Evolutionary conservation across 2,888 invertebrate species (phyloP), one percentile per base, ranked within the genome.

Genomic region (Erebia epiphron): DNA sequence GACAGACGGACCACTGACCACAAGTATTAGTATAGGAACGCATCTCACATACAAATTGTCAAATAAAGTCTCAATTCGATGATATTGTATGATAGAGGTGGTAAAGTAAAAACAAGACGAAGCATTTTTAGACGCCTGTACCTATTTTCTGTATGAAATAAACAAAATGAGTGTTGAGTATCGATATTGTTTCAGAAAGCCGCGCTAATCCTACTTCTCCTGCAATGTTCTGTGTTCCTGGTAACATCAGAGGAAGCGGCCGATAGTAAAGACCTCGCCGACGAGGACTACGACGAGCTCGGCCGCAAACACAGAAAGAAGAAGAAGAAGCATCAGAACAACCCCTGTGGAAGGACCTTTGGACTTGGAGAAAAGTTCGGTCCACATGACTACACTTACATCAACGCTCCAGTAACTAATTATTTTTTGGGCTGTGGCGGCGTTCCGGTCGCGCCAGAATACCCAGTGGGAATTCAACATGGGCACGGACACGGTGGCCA

Each of bases 331-430:
- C 88, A 86, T 14, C 87, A 85, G 60, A 86, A 86, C 35, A 80
- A 84, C 0, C 75, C 88, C 73, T 80, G 69, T 26, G 78, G 76
- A 14, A 81, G 83, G 52, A 82, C 85, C 0, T 85, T 88, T 21
- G 84, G 84, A 0, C 85, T 88, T 21, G 84, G 84, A 1, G 83
- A 84, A 41, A 88, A 84, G 70, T 82, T 87, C 26, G 86, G 86
- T 35, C 79, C 84, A 1, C 85, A 85, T 11, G 87, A 87, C n/a
- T 82, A 87, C 73, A 90, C 91, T 0, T 92, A 88, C 66, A 79
- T 92, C 0, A 88, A 88, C 3, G 91, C 92, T 43, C 92, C 92
- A 1, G 88, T 91, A 1, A 89, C 85, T 78, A 92, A 92, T 78
- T 92, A 91, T 76, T 90, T 87, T 79, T 86, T 90, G 52, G 90